Evolutionary conservation across 2,888 invertebrate genomes (phyloP).

Genomic region (Drosophila robusta): DNA sequence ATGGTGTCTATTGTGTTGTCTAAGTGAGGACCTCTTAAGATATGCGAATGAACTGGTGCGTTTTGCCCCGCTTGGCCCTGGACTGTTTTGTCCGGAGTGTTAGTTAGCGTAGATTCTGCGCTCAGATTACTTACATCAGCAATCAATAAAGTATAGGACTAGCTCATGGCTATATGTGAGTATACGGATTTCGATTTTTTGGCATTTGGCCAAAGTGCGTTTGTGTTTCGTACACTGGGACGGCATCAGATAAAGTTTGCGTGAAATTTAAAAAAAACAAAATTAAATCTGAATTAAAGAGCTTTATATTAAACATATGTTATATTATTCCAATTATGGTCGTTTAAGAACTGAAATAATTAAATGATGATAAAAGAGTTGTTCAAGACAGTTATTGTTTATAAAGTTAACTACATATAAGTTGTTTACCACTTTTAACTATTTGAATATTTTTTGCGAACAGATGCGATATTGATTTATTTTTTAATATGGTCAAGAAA

Average conservation of each 20-base stretch:
- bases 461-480: too few species aligned
- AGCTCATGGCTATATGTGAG: conserved; percentile 17
- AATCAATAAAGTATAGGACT: conserved; percentile 71
- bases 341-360: too few species aligned
- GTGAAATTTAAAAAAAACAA: neutral
- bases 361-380: too few species aligned
- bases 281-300: too few species aligned
- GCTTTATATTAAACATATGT: too few species aligned
- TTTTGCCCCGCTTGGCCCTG: conserved; percentile 24
- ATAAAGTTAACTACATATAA: too few species aligned
- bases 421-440: too few species aligned
- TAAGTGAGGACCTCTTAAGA: conserved; percentile 57
- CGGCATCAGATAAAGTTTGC: neutral
- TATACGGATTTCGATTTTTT: conserved; percentile 29
- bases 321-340: too few species aligned
- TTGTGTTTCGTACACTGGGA: conserved; percentile 36
- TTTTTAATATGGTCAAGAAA: too few species aligned
- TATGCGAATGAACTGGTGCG: conserved; percentile 61
- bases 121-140: conserved; percentile 66
- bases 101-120: conserved; percentile 61
- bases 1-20: conserved; percentile 46
- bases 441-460: too few species aligned
- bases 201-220: conserved; percentile 70
- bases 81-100: conserved; percentile 31
- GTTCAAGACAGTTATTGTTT: too few species aligned